phyloP scores from a whole-genome alignment of 2,888 invertebrate genomes.

The Agonopterix alstromeriana region DNA sequence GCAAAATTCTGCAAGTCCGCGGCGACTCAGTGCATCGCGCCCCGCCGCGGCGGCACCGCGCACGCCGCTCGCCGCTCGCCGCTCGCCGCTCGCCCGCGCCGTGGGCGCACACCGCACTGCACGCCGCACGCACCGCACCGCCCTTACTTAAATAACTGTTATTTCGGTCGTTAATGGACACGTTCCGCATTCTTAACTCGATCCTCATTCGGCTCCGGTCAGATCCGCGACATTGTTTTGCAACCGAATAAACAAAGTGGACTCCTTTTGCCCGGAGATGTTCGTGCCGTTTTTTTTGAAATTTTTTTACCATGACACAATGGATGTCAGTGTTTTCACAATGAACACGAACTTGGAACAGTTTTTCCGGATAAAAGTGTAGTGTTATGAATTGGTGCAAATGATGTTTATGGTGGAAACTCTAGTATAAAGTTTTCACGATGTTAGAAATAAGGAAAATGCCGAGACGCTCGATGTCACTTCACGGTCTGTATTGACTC shows the following conservation, averaged over 20 bases:
- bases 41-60: conserved; percentile 74
- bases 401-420: conserved; percentile 42
- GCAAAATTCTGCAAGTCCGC: conserved; percentile 74
- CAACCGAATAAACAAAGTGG: conserved; percentile 33
- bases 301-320: conserved; percentile 37
- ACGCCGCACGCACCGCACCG: conserved; percentile 32
- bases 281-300: conserved; percentile 29
- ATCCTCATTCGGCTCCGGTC: conserved; percentile 39
- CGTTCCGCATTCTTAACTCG: conserved; percentile 66
- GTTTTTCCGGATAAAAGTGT: conserved; percentile 59
- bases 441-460: conserved; percentile 67
- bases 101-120: conserved; percentile 42
- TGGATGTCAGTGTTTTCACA: conserved; percentile 59
- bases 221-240: conserved; percentile 32
- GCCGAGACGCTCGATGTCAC: conserved; percentile 61
- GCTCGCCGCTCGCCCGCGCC: conserved; percentile 33
- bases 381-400: conserved; percentile 56
- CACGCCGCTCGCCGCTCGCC: conserved; percentile 48
- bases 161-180: conserved; percentile 70
- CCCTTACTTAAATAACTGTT: conserved; percentile 71
- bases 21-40: conserved; percentile 73
- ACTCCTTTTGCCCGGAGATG: conserved; percentile 36
- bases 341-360: conserved; percentile 51
- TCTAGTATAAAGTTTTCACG: conserved; percentile 34
- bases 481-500: conserved; percentile 49